These are phyloP conservation scores for Tapera naevia DNA, from an alignment of 2,797 vertebrate genomes.

Conservation along the genomic window DNA sequence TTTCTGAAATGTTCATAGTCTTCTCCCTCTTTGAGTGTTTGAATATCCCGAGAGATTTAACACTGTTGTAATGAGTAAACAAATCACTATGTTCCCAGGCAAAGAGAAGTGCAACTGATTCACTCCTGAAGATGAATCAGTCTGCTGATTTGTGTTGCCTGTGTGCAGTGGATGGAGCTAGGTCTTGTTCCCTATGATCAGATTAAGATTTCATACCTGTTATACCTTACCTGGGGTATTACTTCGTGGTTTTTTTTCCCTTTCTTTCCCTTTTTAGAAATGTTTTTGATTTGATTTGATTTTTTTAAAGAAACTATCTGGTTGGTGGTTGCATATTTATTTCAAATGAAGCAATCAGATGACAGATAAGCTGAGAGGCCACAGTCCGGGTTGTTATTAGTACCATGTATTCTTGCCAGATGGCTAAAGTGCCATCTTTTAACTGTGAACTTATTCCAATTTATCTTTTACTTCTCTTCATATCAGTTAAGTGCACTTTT, in stretches of 20 bases:
- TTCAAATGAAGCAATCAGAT: neutral
- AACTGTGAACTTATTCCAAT: neutral
- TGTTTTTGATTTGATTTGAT: neutral
- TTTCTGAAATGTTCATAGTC: neutral
- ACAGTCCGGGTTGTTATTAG: neutral
- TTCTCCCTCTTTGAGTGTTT: neutral
- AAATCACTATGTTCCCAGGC: neutral
- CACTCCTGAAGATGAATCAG: neutral
- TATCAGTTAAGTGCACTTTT: neutral
- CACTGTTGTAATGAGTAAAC: neutral
- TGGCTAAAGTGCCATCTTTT: neutral
- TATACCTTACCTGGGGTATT: neutral
- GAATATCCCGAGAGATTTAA: neutral
- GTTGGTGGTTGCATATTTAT: neutral
- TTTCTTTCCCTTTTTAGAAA: neutral
- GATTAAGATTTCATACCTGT: neutral
- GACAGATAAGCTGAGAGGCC: neutral
- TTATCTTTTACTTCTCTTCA: neutral
- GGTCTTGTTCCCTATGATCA: neutral
- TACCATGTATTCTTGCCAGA: neutral
- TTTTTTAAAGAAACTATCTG: neutral
- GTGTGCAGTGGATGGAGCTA: neutral
- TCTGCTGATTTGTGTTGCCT: neutral
- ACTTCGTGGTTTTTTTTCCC: fast-evolving
- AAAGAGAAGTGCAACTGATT: neutral